Conservation (phyloP, 2,797 vertebrate genomes). For the Centroberyx gerrardi region DNA sequence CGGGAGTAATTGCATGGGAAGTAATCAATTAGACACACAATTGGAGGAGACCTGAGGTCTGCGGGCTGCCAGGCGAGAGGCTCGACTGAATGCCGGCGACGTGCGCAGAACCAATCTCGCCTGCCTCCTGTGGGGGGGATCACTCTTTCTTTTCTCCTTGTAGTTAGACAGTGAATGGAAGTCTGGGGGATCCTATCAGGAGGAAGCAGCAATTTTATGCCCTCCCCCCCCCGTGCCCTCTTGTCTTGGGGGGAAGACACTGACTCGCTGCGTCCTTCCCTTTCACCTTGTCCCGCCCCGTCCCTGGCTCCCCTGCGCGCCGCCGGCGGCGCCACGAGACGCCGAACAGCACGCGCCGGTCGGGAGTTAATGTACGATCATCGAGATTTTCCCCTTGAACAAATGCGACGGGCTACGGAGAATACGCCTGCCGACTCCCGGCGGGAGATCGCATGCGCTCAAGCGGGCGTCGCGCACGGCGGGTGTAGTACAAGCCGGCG, state of each 20-base stretch:
- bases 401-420: slow-evolving; percentile 28
- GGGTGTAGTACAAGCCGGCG: slow-evolving; percentile 25
- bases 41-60: slow-evolving; percentile 87
- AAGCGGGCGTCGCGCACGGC: slow-evolving; percentile 12
- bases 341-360: slow-evolving; percentile 35
- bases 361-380: slow-evolving; percentile 36
- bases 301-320: slow-evolving; percentile 24
- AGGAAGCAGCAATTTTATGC: slow-evolving; percentile 49
- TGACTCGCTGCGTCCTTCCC: slow-evolving; percentile 43
- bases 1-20: slow-evolving; percentile 89
- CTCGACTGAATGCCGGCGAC: slow-evolving; percentile 74
- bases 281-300: slow-evolving; percentile 58
- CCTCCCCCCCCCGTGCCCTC: slow-evolving; percentile 23
- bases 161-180: slow-evolving; percentile 49
- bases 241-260: slow-evolving; percentile 48
- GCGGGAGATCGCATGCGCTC: neutral
- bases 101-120: slow-evolving; percentile 75
- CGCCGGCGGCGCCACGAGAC: slow-evolving; percentile 26
- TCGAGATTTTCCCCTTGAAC: slow-evolving; percentile 22
- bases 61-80: slow-evolving; percentile 78
- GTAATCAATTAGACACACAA: slow-evolving; percentile 90
- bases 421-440: neutral
- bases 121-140: slow-evolving; percentile 61
- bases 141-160: slow-evolving; percentile 51
- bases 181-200: slow-evolving; percentile 49